These are phyloP conservation scores for Drosophila cardini DNA, from an alignment of 1,140 invertebrate genomes.

Conservation along the genomic window DNA sequence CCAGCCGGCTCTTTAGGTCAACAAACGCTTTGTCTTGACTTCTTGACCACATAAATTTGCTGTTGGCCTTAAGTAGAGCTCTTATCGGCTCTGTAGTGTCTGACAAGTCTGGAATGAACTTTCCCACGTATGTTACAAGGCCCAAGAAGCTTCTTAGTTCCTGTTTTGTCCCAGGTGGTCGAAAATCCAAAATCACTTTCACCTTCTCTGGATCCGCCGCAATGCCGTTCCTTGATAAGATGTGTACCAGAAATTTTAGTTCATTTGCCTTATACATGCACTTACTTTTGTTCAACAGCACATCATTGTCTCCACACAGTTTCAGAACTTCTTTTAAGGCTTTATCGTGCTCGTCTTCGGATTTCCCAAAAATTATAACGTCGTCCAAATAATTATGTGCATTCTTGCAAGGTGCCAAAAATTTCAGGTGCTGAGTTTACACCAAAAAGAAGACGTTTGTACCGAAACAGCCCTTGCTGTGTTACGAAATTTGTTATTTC, in stretches of 20 bases:
- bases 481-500: no score
- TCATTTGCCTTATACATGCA: no score
- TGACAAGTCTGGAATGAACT: neutral
- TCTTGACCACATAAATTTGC: neutral
- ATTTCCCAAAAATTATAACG: no score
- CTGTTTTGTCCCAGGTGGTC: neutral
- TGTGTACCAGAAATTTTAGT: neutral
- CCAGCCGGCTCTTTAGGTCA: constrained; percentile 4
- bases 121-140: constrained; percentile 1
- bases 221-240: neutral
- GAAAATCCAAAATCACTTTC: neutral
- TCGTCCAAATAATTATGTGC: no score
- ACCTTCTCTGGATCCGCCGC: neutral
- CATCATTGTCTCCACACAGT: no score
- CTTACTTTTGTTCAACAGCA: no score
- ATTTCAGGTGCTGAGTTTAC: no score
- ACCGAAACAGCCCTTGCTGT: no score
- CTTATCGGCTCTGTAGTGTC: constrained; percentile 3
- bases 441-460: no score
- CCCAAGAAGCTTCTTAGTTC: neutral
- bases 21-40: constrained; percentile 12
- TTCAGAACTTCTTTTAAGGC: no score
- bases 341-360: no score
- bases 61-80: neutral
- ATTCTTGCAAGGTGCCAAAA: no score